Conservation (phyloP, 2,797 vertebrate genomes). For the Amphiprion clarkii region DNA sequence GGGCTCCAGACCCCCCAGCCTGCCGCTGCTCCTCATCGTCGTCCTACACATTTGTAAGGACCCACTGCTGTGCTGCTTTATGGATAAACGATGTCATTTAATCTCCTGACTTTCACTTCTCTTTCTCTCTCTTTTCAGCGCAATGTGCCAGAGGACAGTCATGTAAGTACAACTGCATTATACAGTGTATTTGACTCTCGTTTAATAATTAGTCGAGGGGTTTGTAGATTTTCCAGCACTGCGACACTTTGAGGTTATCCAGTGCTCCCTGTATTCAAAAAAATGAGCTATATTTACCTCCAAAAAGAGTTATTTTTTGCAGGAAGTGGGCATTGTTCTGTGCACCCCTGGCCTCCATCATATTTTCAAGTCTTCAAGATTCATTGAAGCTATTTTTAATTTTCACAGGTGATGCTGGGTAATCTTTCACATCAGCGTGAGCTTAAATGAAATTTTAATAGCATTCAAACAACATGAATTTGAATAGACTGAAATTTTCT, state of each 20-base stretch:
- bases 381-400: conserved; percentile 47
- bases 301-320: conserved; percentile 28
- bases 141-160: conserved; percentile 50
- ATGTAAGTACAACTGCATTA: conserved; percentile 65
- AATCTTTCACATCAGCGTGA: conserved; percentile 26
- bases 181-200: conserved; percentile 1
- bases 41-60: conserved; percentile 72
- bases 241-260: conserved; percentile 47
- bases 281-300: conserved; percentile 48
- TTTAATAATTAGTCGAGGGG: conserved; percentile 5
- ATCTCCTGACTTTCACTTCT: conserved; percentile 40
- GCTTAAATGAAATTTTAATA: conserved; percentile 18
- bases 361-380: conserved; percentile 28
- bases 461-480: conserved; percentile 10
- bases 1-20: conserved; percentile 61
- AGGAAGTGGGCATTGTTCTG: conserved; percentile 21
- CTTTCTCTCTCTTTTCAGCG: conserved; percentile 43
- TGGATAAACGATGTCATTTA: conserved; percentile 12
- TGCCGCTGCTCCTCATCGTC: conserved; percentile 56
- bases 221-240: conserved; percentile 1
- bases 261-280: conserved; percentile 21
- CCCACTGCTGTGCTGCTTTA: conserved; percentile 10
- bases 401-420: conserved; percentile 11
- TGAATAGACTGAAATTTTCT: background rate
- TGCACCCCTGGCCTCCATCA: conserved; percentile 37